Evolutionary conservation across 2,888 invertebrate genomes (phyloP).

Genomic region (Synanthedon andrenaeformis): DNA sequence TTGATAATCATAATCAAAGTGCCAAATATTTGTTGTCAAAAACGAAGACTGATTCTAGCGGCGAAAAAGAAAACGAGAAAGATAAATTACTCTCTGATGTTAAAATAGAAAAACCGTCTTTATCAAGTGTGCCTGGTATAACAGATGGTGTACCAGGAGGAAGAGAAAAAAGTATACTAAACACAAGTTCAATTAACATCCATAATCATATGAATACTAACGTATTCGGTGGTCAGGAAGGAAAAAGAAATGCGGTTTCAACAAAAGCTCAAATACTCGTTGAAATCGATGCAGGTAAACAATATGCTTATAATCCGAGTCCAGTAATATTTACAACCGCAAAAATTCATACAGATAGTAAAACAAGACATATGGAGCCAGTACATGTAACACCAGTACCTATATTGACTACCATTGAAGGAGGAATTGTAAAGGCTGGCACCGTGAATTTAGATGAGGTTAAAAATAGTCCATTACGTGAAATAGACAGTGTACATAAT

Average conservation of each 20-base stretch:
- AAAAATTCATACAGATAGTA: constrained; percentile 52
- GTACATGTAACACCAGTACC: constrained; percentile 49
- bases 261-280: constrained; percentile 43
- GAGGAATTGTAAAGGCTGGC: constrained; percentile 25
- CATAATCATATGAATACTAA: constrained; percentile 53
- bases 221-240: constrained; percentile 28
- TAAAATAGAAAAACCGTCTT: constrained; percentile 15
- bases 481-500: not conserved
- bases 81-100: constrained; percentile 24
- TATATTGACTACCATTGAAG: constrained; percentile 51
- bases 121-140: constrained; percentile 11
- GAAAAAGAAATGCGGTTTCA: constrained; percentile 15
- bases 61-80: constrained; percentile 26
- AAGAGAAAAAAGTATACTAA: constrained; percentile 14
- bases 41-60: constrained; percentile 45
- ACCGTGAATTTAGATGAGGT: constrained; percentile 3
- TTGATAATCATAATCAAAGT: constrained; percentile 35
- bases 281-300: constrained; percentile 40
- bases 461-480: not conserved
- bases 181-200: constrained; percentile 15
- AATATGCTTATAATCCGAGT: constrained; percentile 28
- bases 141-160: constrained; percentile 2
- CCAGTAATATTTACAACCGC: constrained; percentile 62
- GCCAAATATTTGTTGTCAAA: constrained; percentile 50
- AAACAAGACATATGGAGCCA: constrained; percentile 46